These are phyloP conservation scores for Peromyscus attwateri DNA, from an alignment of 2,797 vertebrate species.

Conservation along the genomic window DNA sequence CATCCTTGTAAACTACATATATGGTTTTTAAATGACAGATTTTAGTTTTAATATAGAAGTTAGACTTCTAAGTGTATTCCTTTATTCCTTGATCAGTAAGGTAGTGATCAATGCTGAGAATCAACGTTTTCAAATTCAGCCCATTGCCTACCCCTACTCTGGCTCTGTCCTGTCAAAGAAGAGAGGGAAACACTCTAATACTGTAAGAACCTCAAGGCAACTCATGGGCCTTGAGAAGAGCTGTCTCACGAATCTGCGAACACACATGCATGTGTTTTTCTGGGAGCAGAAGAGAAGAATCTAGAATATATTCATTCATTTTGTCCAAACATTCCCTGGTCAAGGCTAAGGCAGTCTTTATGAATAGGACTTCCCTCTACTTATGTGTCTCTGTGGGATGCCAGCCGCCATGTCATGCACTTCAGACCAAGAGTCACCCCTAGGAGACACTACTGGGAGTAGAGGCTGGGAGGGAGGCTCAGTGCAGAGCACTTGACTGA, in stretches of 20 bases:
- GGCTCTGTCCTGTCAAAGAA: neutral
- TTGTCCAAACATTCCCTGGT: conserved; percentile 46
- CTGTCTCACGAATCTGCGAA: neutral
- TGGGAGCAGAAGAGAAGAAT: conserved; percentile 44
- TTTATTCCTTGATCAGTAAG: neutral
- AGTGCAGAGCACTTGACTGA: neutral
- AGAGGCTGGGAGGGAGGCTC: neutral
- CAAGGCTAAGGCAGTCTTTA: conserved; percentile 25
- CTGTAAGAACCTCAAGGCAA: neutral
- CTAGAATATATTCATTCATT: conserved; percentile 29
- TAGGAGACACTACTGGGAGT: neutral
- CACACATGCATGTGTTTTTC: neutral
- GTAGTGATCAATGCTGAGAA: neutral
- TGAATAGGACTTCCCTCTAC: conserved; percentile 28
- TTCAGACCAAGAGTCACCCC: neutral
- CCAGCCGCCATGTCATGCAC: neutral
- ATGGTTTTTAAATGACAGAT: conserved; percentile 2
- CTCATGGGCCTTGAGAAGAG: conserved; percentile 12
- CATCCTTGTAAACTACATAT: conserved; percentile 1
- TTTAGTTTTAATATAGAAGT: neutral
- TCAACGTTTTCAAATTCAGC: neutral
- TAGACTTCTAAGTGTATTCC: neutral
- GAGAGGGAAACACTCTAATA: neutral
- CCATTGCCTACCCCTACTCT: neutral
- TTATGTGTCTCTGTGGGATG: conserved; percentile 8